Conservation (phyloP, 2,888 invertebrate genomes). For the Synanthedon vespiformis region DNA sequence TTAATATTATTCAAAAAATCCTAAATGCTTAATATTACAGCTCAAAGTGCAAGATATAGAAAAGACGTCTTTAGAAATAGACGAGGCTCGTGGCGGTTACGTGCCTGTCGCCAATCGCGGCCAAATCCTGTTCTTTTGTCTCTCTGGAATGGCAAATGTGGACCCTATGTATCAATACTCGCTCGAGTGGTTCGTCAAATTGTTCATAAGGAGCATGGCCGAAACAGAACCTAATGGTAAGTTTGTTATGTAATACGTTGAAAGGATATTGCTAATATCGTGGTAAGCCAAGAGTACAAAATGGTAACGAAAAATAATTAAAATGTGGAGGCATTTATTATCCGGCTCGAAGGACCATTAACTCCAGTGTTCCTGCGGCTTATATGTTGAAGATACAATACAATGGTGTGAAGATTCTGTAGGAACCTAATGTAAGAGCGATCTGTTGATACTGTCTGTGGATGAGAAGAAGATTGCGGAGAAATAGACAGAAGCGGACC, state of each 20-base stretch:
- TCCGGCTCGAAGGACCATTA: too few species aligned
- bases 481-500: too few species aligned
- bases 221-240: constrained; percentile 75
- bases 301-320: too few species aligned
- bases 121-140: constrained; percentile 88
- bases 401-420: too few species aligned
- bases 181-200: constrained; percentile 89
- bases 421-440: too few species aligned
- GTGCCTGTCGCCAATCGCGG: constrained; percentile 89
- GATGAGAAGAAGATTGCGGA: too few species aligned
- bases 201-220: constrained; percentile 80
- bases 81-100: constrained; percentile 82
- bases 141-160: constrained; percentile 86
- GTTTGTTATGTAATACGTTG: constrained; percentile 3
- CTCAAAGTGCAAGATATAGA: constrained; percentile 85
- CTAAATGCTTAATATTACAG: constrained; percentile 28
- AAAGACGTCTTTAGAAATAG: constrained; percentile 85
- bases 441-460: too few species aligned
- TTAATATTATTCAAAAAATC: too few species aligned
- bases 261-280: neutral
- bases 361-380: too few species aligned
- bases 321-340: too few species aligned
- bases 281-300: constrained; percentile 2
- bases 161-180: constrained; percentile 98
- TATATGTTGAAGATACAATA: too few species aligned